These are phyloP conservation scores for Ibidorhyncha struthersii DNA, from an alignment of 2,113 vertebrate species.

Conservation along the genomic window DNA sequence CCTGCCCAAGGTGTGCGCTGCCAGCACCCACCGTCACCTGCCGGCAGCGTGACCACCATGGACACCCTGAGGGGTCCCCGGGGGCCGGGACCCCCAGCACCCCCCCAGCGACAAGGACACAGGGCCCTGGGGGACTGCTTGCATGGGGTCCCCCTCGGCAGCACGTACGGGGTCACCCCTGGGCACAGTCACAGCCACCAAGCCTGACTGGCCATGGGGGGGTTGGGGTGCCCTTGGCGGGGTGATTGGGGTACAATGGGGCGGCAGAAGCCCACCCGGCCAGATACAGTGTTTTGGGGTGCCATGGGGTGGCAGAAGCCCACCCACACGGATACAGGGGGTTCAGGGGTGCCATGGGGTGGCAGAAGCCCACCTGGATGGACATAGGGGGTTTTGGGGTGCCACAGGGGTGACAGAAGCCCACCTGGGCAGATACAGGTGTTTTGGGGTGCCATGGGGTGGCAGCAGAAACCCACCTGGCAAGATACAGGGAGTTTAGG, in stretches of 20 bases:
- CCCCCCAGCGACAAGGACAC: background rate
- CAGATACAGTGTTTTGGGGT: background rate
- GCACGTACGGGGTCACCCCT: background rate
- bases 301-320: background rate
- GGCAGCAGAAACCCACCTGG: background rate
- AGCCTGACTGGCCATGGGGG: background rate
- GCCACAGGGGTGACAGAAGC: background rate
- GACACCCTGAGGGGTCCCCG: rapidly evolving
- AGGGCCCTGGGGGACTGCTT: background rate
- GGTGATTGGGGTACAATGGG: background rate
- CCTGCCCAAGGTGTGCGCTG: background rate
- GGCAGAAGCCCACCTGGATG: background rate
- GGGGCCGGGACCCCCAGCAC: rapidly evolving
- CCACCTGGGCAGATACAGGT: background rate
- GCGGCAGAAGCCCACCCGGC: background rate
- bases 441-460: too few species aligned
- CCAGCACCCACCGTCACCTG: background rate
- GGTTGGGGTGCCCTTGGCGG: background rate
- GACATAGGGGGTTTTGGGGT: background rate
- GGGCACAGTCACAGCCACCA: background rate
- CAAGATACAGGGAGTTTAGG: background rate
- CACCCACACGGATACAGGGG: background rate
- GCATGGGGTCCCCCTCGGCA: background rate
- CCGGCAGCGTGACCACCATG: rapidly evolving
- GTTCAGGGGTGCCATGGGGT: background rate